Evolutionary conservation across 2,113 vertebrate species (phyloP), one percentile per base, ranked within the genome.

Genomic region (Sphaerodactylus townsendi): DNA sequence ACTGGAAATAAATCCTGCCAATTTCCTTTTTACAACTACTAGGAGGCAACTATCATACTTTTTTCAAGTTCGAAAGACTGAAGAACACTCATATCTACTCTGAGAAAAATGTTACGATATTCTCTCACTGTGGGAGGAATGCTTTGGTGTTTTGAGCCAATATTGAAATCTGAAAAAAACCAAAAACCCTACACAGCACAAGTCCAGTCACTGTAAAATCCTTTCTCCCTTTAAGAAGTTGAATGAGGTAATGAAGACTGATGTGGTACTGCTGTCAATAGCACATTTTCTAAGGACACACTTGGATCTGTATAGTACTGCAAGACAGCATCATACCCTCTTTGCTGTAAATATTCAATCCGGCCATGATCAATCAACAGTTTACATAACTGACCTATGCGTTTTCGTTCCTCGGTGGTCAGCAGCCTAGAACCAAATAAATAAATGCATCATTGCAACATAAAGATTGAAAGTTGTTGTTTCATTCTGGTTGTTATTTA

Each of bases 261-360:
- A 41, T 87, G 83, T 77, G 97, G 97, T 23, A 98, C 79, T 28
- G 98, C 98, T 37, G 97, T 98, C 83, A 99, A 93, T n/a, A 99
- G 91, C 19, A 99, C 96, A 30, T 99, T 99, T 94, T 99, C 99
- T 94, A 98, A 95, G 33, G 98, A 99, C 83, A 99, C 94, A 23
- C 93, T 82, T 46, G 92, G 30, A 56, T 95, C 95, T 15, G 94
- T 96, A 10, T 99, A 99, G 41, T 92, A 94, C 17, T 92, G 96
- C 70, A 99, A 93, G 9, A 75, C 90, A 70, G 97, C 87, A 71
- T 44, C 62, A 91, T 97, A 98, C 3, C 98, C 98, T 70, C 84
- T 95, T 5, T 92, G 93, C 10, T 92, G 89, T 85, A 99, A 96
- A 84, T 97, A 99, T 69, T 97, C 80, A 0, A 97, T 53, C 68